Conservation (phyloP, 2,888 invertebrate genomes). For the Aleiodes testaceus region DNA sequence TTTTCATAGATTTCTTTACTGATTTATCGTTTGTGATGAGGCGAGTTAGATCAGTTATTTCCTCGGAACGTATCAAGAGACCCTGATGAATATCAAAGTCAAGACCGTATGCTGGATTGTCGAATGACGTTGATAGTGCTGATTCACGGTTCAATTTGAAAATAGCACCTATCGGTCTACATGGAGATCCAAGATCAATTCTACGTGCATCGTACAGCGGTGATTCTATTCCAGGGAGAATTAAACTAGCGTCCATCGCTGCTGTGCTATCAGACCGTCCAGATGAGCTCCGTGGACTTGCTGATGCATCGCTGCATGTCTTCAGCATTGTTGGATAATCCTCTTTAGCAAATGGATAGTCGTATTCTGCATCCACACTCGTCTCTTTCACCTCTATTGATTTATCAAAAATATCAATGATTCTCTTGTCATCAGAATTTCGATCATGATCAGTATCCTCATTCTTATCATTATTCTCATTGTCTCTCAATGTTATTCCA, state of each 20-base stretch:
- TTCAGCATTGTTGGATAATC: slow-evolving; percentile 71
- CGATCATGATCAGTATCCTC: slow-evolving; percentile 42
- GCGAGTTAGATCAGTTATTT: slow-evolving; percentile 65
- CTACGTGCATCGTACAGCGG: slow-evolving; percentile 64
- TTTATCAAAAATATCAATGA: slow-evolving; percentile 43
- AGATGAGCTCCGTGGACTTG: slow-evolving; percentile 70
- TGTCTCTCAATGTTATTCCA: slow-evolving; percentile 41
- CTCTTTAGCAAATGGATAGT: slow-evolving; percentile 71
- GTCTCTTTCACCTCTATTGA: slow-evolving; percentile 60
- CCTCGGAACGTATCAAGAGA: slow-evolving; percentile 65
- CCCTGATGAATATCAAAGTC: slow-evolving; percentile 66
- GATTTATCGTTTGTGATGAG: slow-evolving; percentile 54
- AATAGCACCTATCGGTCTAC: slow-evolving; percentile 61
- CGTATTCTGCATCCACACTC: slow-evolving; percentile 69
- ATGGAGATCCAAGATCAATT: slow-evolving; percentile 68
- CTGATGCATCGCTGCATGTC: slow-evolving; percentile 70
- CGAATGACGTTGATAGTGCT: slow-evolving; percentile 61
- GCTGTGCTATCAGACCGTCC: slow-evolving; percentile 70
- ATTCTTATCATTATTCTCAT: slow-evolving; percentile 45
- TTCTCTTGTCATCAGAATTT: slow-evolving; percentile 58
- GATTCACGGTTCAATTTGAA: slow-evolving; percentile 56
- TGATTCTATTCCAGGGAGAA: slow-evolving; percentile 61
- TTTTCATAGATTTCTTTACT: slow-evolving; percentile 41
- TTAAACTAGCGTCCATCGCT: slow-evolving; percentile 64
- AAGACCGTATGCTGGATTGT: slow-evolving; percentile 69